Base-by-base conservation (phyloP, 2,113 vertebrate species). In the Penelope pileata region DNA sequence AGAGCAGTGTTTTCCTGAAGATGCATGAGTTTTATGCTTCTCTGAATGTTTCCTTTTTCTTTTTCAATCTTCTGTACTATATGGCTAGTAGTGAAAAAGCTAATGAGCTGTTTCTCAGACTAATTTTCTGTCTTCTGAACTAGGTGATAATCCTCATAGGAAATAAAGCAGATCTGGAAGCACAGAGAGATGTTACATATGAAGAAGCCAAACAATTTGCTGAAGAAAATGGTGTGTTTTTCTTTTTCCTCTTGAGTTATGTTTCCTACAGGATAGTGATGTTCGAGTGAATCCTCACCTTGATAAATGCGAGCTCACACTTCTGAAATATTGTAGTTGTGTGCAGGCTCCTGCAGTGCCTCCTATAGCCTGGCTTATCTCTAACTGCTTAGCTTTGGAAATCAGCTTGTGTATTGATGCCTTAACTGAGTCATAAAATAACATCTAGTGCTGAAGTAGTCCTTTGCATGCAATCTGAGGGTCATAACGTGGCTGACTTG, bases 121-220 rank as follows among this genome's bases (percentile, higher is more conserved):
- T 97, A 29, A 95, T 27, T 79, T 81, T 96, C n/a, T 97, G 80
- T 90, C 86, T 96, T 73, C 94, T 75, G 83, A 84, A 89, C 63
- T 96, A 99, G 99, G 99, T 99, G 97, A 99, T 99, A 97, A 99
- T 99, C 96, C 98, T 99, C 95, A 99, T 99, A 96, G 99, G 99
- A 94, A 99, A 99, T 96, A 99, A 99, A 98, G 99, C 98, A 75
- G 99, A 99, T 91, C 98, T 99, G 97, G 99, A 99, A 97, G 99
- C 99, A 83, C 99, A 99, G 98, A 97, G 99, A 85, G 99, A 99
- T 96, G 99, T 99, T 93, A 99, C 99, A n/a, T 99, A 99, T 34
- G 99, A 99, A 96, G 99, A 99, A 98, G 99, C 99, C 97, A 99
- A 99, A 96, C 99, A 99, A 97, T 99, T 99, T 95, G 99, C 99